Percentiles rank a stretch among this genome's conserved stretches.
Evolutionary conservation across 2,888 invertebrate species (phyloP).

Genomic region (Anagyrus pseudococci): DNA sequence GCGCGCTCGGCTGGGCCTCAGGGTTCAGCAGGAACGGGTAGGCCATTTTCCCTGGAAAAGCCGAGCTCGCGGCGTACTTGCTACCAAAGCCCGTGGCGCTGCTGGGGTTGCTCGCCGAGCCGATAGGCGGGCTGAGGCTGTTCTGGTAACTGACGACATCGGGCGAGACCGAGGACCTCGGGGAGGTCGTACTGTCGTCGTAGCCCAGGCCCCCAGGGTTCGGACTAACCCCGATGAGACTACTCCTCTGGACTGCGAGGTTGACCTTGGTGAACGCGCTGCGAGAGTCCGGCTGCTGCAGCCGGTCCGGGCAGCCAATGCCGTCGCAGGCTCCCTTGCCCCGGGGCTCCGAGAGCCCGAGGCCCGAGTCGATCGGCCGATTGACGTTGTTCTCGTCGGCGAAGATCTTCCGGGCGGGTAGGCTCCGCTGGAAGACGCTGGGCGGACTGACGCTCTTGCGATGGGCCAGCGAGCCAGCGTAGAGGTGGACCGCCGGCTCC

Average conservation of each 20-base stretch:
- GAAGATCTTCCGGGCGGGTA: constrained; percentile 36
- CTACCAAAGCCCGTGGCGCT: constrained; percentile 32
- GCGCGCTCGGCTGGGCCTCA: constrained; percentile 42
- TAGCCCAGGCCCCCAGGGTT: constrained; percentile 36
- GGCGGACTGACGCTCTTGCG: constrained; percentile 55
- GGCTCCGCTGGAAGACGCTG: constrained; percentile 41
- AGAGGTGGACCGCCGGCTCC: constrained; percentile 64
- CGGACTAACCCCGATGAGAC: constrained; percentile 30
- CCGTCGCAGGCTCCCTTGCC: constrained; percentile 48
- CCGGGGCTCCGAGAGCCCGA: constrained; percentile 25
- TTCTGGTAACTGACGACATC: constrained; percentile 79
- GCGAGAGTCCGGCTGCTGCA: constrained; percentile 61
- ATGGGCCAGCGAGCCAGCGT: constrained; percentile 54
- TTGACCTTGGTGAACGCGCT: constrained; percentile 88
- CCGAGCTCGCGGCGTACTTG: too few species aligned
- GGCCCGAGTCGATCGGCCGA: constrained; percentile 36
- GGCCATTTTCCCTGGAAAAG: constrained; percentile 51
- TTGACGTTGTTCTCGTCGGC: constrained; percentile 36
- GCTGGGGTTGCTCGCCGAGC: constrained; percentile 62
- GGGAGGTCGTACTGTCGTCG: constrained; percentile 64
- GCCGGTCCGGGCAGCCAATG: constrained; percentile 46
- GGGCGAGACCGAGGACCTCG: constrained; percentile 77
- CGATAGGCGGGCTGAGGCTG: constrained; percentile 77
- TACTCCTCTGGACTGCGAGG: constrained; percentile 56
- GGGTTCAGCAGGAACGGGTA: constrained; percentile 56